A percentile compares a stretch with the other conserved stretches of the same genome.
These are phyloP conservation scores for Notarius lentiginosus DNA, from an alignment of 2,113 vertebrate genomes.

Conservation along the genomic window DNA sequence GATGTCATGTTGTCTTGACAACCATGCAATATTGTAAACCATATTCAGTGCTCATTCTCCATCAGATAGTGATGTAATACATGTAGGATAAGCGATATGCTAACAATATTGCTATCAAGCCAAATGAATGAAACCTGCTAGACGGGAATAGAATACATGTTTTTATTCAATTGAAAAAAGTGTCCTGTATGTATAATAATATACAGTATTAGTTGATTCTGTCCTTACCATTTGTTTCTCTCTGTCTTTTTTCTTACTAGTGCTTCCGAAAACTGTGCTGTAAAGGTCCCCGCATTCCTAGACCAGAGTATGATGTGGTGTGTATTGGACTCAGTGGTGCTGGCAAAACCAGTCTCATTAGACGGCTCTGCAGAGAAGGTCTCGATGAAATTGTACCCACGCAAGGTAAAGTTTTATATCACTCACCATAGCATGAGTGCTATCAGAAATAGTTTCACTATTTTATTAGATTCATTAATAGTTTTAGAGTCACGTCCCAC, in stretches of 20 bases:
- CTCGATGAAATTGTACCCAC: slow-evolving; percentile 85
- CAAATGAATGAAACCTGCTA: too few relatives aligned
- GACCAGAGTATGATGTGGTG: slow-evolving; percentile 96
- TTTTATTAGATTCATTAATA: neutral
- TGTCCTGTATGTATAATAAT: neutral
- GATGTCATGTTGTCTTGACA: too few relatives aligned
- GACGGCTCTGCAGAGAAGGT: slow-evolving; percentile 89
- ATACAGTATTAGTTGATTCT: slow-evolving; percentile 16
- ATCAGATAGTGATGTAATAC: too few relatives aligned
- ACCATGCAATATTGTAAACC: too few relatives aligned
- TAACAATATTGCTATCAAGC: too few relatives aligned
- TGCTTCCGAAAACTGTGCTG: slow-evolving; percentile 98
- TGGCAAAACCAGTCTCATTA: slow-evolving; percentile 92
- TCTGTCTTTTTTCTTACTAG: slow-evolving; percentile 64
- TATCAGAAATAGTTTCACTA: neutral
- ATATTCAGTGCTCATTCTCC: too few relatives aligned
- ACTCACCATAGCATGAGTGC: neutral
- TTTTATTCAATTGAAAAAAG: too few relatives aligned
- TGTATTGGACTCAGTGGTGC: slow-evolving; percentile 96
- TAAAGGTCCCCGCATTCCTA: slow-evolving; percentile 90
- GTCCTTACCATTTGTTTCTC: slow-evolving; percentile 7
- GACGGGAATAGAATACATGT: too few relatives aligned
- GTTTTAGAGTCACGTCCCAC: neutral
- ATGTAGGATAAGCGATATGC: too few relatives aligned
- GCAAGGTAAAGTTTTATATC: slow-evolving; percentile 77